Evolutionary conservation across 2,797 vertebrate genomes (phyloP).

Genomic region (Schizopygopsis pylzovi): DNA sequence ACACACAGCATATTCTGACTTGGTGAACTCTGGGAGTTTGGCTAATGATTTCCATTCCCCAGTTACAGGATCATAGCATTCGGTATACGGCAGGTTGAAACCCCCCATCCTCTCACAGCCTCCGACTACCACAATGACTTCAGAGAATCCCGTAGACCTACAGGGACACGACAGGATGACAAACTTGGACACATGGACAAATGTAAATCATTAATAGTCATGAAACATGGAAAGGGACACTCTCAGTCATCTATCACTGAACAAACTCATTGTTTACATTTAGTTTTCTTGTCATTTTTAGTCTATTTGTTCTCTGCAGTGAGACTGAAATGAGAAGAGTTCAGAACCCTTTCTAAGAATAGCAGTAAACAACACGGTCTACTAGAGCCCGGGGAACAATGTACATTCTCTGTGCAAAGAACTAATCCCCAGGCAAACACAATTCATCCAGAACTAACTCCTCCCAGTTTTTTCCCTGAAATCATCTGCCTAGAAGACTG

Average conservation of each 20-base stretch:
- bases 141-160: constrained; percentile 96
- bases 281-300: constrained; percentile 12
- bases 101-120: constrained; percentile 97
- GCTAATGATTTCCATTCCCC: constrained; percentile 98
- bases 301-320: constrained; percentile 3
- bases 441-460: constrained; percentile 10
- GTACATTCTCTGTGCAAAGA: constrained; percentile 19
- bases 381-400: constrained; percentile 26
- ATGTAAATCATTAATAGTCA: neutral
- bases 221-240: neutral
- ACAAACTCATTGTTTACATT: neutral
- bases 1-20: constrained; percentile 97
- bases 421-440: constrained; percentile 31
- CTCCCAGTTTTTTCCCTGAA: constrained; percentile 9
- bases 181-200: constrained; percentile 7
- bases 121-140: constrained; percentile 98
- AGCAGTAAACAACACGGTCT: constrained; percentile 5
- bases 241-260: neutral
- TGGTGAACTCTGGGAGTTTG: constrained; percentile 98
- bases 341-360: constrained; percentile 33
- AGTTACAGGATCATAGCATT: constrained; percentile 97
- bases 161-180: constrained; percentile 21
- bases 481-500: constrained; percentile 24
- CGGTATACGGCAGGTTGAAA: constrained; percentile 97
- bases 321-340: neutral